Base-by-base conservation (phyloP, 2,113 vertebrate species). In the Tenrec ecaudatus region DNA sequence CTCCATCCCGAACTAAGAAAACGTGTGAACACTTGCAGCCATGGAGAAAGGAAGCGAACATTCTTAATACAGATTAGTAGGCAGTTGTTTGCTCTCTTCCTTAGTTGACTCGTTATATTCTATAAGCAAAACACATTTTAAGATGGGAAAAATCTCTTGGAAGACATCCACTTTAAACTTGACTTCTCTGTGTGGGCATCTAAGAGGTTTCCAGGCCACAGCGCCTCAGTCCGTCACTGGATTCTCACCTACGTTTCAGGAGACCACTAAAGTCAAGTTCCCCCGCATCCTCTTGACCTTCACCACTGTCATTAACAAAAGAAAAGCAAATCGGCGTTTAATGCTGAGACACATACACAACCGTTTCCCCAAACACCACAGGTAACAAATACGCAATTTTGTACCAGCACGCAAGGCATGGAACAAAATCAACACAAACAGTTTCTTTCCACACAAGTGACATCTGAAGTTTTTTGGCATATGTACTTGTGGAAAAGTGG, bases 181-280 rank as follows among this genome's bases (percentile, higher is more conserved):
- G 98, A 93, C 97, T 96, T 96, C 96, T 96, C 89, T 97, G 78
- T 96, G 82, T 96, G 86, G 0, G 19, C 96, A 93, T 97, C 97
- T 97, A 97, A 85, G 71, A 1, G 95, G 92, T 94, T 98, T 97
- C 92, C 97, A 97, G 97, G 97, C 94, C 98, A 97, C 96, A 96
- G 93, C 89, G 96, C 97, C 96, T 97, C 97, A 98, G 93, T 97
- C 95, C 97, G 97, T 92, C 93, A 94, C 93, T 98, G 97, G 97
- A 97, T 98, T 99, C 99, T 99, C 99, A 99, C 99, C 99, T 99
- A 99, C 99, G 99, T 98, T 99, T 99, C 98, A 99, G 99, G 98
- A 99, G 99, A 98, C 99, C 99, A 99, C 99, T 99, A 99, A 99
- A 99, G 99, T 99, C 99, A 99, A 99, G 99, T 96, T 99, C 99